These are phyloP conservation scores for Arion vulgaris DNA, from an alignment of 1,140 invertebrate species.

Conservation along the genomic window DNA sequence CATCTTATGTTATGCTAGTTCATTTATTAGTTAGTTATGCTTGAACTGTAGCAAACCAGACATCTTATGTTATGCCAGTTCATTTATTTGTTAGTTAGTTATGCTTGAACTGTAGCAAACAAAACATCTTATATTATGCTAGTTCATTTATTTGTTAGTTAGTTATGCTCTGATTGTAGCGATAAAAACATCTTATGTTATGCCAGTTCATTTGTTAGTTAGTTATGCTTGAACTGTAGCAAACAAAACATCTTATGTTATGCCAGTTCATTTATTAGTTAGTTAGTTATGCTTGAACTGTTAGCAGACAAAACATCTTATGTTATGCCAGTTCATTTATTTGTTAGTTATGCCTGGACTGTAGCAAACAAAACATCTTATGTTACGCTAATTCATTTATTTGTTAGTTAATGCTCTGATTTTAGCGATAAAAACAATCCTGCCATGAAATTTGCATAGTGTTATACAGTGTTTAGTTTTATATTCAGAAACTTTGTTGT, in stretches of 20 bases:
- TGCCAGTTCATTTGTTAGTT: background rate
- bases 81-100: background rate
- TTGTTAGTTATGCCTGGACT: background rate
- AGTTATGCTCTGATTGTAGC: too few relatives aligned
- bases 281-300: too few relatives aligned
- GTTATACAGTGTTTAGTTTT: background rate
- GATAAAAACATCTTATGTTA: background rate
- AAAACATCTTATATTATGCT: background rate
- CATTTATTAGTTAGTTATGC: background rate
- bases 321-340: background rate
- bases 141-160: background rate
- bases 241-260: background rate
- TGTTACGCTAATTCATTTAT: background rate
- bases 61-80: background rate
- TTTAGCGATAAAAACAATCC: background rate
- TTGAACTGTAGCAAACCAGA: too few relatives aligned
- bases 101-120: too few relatives aligned
- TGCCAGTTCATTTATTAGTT: background rate
- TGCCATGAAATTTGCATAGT: background rate
- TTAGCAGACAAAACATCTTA: too few relatives aligned
- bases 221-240: too few relatives aligned
- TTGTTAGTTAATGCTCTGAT: background rate
- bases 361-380: too few relatives aligned
- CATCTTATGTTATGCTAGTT: background rate
- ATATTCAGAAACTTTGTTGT: background rate